Percentiles rank a stretch among this genome's conserved stretches.
These are phyloP conservation scores for Aphelenchoides bicaudatus DNA, from an alignment of 2,888 invertebrate species.

Conservation along the genomic window DNA sequence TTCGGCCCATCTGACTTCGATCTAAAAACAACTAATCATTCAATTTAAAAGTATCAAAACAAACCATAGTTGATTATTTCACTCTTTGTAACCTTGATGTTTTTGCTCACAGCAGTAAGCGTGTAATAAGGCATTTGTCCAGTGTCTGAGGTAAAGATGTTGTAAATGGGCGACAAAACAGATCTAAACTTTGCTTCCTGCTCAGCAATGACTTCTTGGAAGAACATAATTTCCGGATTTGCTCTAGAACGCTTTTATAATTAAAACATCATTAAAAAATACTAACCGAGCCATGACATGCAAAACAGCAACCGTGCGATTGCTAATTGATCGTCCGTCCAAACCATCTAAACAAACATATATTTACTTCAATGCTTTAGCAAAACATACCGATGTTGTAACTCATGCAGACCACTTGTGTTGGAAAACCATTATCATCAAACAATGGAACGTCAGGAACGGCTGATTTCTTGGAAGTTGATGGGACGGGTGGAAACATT, in stretches of 20 bases:
- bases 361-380: too few relatives aligned
- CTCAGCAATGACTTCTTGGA: slow-evolving; percentile 67
- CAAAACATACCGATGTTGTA: too few relatives aligned
- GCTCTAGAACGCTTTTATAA: background rate
- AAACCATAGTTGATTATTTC: slow-evolving; percentile 64
- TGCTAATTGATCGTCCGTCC: too few relatives aligned
- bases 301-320: too few relatives aligned
- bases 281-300: too few relatives aligned
- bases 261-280: slow-evolving; percentile 16
- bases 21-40: background rate
- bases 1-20: background rate
- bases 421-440: too few relatives aligned
- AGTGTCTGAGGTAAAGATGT: slow-evolving; percentile 62
- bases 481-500: too few relatives aligned
- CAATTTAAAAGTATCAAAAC: slow-evolving; percentile 62
- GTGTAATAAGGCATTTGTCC: slow-evolving; percentile 61
- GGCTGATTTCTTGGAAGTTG: too few relatives aligned
- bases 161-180: slow-evolving; percentile 62
- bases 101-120: slow-evolving; percentile 50
- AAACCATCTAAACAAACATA: too few relatives aligned
- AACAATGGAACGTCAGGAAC: too few relatives aligned
- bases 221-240: slow-evolving; percentile 66
- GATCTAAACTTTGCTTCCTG: slow-evolving; percentile 62
- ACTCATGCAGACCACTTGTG: too few relatives aligned
- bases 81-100: slow-evolving; percentile 55